Conservation (phyloP, 2,888 invertebrate genomes). For the Tortrix viridana region DNA sequence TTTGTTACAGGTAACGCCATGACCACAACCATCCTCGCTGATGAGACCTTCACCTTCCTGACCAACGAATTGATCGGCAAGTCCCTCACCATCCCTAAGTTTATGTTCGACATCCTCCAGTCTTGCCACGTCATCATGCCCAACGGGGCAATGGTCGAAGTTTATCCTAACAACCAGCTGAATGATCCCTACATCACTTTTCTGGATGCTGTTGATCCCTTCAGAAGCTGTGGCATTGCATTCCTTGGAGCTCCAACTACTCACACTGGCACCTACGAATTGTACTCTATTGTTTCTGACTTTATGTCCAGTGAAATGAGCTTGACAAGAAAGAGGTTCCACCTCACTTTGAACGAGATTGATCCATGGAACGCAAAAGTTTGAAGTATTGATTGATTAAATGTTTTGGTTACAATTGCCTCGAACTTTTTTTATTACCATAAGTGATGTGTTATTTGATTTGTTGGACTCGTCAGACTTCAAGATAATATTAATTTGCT, state of each 20-base stretch:
- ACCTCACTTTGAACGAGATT: constrained; percentile 48
- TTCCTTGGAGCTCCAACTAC: constrained; percentile 47
- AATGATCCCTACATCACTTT: constrained; percentile 42
- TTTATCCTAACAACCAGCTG: constrained; percentile 50
- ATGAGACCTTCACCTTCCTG: constrained; percentile 47
- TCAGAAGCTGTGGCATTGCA: constrained; percentile 49
- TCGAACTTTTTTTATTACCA: too few relatives aligned
- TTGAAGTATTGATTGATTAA: neutral
- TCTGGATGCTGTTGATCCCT: constrained; percentile 44
- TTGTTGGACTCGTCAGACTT: too few relatives aligned
- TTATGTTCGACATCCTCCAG: constrained; percentile 48
- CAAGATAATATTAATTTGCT: too few relatives aligned
- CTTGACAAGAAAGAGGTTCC: constrained; percentile 52
- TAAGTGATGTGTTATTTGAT: too few relatives aligned
- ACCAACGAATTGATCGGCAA: constrained; percentile 48
- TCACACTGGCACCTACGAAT: constrained; percentile 57
- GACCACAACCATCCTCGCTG: constrained; percentile 47
- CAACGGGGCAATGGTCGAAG: constrained; percentile 51
- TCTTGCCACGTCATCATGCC: constrained; percentile 57
- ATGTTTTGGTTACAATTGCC: too few relatives aligned
- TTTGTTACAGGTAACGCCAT: constrained; percentile 48
- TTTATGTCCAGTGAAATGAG: constrained; percentile 42
- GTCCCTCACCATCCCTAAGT: constrained; percentile 50
- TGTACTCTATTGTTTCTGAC: constrained; percentile 51
- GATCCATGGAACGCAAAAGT: constrained; percentile 13